Evolutionary conservation across 2,888 invertebrate species (phyloP).

Genomic region (Agrotis puta): DNA sequence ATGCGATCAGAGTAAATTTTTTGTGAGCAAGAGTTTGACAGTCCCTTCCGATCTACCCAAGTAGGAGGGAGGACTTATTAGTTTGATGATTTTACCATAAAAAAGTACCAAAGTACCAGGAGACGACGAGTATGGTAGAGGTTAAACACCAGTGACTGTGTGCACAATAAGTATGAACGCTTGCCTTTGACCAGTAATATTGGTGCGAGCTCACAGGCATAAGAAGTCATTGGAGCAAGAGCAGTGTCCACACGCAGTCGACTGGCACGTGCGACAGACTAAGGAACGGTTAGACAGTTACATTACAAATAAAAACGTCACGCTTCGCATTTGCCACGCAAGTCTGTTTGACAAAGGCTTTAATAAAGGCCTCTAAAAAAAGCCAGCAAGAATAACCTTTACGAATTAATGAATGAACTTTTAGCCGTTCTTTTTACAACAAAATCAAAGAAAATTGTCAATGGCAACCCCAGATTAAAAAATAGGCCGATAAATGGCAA

Average conservation of each 20-base stretch:
- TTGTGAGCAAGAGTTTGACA: background rate
- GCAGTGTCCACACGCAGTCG: constrained; percentile 55
- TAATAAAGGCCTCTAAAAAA: too few species aligned
- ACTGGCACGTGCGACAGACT: constrained; percentile 19
- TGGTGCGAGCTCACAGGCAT: constrained; percentile 33
- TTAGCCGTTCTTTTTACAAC: too few species aligned
- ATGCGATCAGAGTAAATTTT: too few species aligned
- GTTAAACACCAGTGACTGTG: background rate
- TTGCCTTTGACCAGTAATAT: constrained; percentile 29
- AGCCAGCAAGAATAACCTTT: too few species aligned
- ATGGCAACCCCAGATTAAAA: background rate
- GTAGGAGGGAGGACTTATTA: too few species aligned
- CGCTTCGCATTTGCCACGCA: too few species aligned
- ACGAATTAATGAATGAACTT: too few species aligned
- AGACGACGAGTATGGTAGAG: background rate
- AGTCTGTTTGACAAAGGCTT: too few species aligned
- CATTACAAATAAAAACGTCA: too few species aligned
- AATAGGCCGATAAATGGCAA: background rate
- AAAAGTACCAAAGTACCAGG: constrained; percentile 3
- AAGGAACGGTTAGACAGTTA: constrained; percentile 29
- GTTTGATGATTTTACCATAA: too few species aligned
- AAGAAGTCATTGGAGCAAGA: constrained; percentile 59
- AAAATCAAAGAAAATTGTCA: too few species aligned
- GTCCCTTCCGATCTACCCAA: too few species aligned
- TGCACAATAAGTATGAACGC: constrained; percentile 20